Evolutionary conservation across 92 coral and sea anemone species (phyloP), one percentile per base, ranked within the genome.

Genomic region (Paramuricea clavata): DNA sequence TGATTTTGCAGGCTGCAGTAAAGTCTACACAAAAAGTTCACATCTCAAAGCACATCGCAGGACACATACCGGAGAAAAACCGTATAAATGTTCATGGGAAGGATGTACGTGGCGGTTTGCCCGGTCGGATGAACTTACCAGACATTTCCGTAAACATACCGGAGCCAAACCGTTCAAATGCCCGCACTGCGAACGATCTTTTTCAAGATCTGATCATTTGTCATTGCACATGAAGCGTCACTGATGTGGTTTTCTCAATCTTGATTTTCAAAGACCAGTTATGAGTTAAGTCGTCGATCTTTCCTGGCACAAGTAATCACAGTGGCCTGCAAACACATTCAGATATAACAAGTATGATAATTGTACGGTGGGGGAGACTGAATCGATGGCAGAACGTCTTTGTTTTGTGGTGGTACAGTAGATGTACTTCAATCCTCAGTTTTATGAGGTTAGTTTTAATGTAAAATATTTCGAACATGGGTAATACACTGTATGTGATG

Each of bases 101-200:
- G 99, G 99, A 7, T 97, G 99, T 33, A 89, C 98, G 13, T 97
- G 99, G 99, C 88, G 99, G 30, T 97, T 97, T 87, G 99, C 99
- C 5, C 91, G 99, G 49, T 97, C 99, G n/a, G 99, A 97, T 93
- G 99, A 97, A 93, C 99, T 97, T 23, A 97, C 99, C 90, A 97
- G 99, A 97, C 99, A 97, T 87, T 97, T 94, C 90, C 85, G 99
- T 82, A 97, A 97, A 85, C 99, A 97, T 87, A 97, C 99, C 0
- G 99, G 99, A 68, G 98, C 98, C 21, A 97, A 97, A 85, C 99
- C 99, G 9, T 97, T 97, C 88, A 97, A 94, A 85, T 97, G 99
- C 60, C 91, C 93, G 4, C 99, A 97, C 78, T 97, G 99, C 72
- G 99, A 97, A 75, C 80, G 99, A 74, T 97, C 98, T 82, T 97